These are phyloP conservation scores for Proctacanthus coquilletti DNA, from an alignment of 1,140 invertebrate species.

Conservation along the genomic window DNA sequence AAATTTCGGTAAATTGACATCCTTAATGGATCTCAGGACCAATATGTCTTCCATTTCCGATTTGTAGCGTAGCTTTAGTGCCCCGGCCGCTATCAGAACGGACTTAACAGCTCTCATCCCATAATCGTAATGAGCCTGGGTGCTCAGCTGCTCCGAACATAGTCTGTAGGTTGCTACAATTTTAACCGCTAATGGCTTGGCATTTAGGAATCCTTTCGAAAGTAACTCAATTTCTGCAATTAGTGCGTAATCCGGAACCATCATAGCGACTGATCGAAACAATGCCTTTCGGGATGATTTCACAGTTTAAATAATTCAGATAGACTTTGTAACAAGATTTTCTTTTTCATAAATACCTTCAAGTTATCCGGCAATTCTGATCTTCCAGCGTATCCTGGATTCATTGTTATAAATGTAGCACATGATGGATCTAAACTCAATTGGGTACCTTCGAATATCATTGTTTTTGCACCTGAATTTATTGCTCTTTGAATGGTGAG, in stretches of 20 bases:
- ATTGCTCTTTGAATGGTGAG: slow-evolving; percentile 63
- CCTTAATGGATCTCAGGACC: slow-evolving; percentile 75
- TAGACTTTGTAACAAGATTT: background rate
- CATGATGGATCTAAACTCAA: slow-evolving; percentile 78
- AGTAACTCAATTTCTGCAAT: slow-evolving; percentile 91
- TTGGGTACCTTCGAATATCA: slow-evolving; percentile 83
- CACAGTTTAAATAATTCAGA: background rate
- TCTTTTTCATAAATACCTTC: slow-evolving; percentile 40
- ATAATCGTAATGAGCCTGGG: slow-evolving; percentile 93
- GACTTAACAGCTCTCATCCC: slow-evolving; percentile 83
- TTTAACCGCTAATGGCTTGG: slow-evolving; percentile 78
- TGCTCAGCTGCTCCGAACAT: slow-evolving; percentile 88
- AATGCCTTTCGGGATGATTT: slow-evolving; percentile 43
- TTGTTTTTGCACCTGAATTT: slow-evolving; percentile 49
- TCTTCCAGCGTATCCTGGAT: slow-evolving; percentile 83
- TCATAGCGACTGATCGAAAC: slow-evolving; percentile 94
- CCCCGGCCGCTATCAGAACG: slow-evolving; percentile 76
- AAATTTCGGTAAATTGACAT: slow-evolving; percentile 90
- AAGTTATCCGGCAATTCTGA: slow-evolving; percentile 87
- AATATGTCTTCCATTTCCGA: slow-evolving; percentile 68
- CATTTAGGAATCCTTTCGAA: slow-evolving; percentile 83
- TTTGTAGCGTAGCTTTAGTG: slow-evolving; percentile 77
- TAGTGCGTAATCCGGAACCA: slow-evolving; percentile 91
- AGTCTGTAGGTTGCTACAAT: slow-evolving; percentile 87
- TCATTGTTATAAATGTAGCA: slow-evolving; percentile 93